A percentile compares a stretch with the other conserved stretches of the same genome.
These are phyloP conservation scores for Siniperca obscura DNA, from an alignment of 2,797 vertebrate species.

Conservation along the genomic window DNA sequence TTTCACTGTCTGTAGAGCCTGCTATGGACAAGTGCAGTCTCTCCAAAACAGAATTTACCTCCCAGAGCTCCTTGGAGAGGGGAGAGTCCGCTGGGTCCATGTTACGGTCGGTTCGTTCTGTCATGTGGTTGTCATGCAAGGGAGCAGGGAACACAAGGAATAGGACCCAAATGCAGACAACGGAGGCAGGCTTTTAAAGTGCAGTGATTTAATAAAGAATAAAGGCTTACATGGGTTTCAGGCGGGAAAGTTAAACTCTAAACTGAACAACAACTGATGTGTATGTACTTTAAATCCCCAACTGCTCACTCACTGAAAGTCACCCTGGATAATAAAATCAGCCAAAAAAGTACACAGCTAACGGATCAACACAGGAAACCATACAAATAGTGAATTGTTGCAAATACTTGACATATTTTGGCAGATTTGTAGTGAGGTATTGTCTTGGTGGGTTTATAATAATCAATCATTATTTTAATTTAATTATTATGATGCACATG, in stretches of 20 bases:
- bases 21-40: too few relatives aligned
- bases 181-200: too few relatives aligned
- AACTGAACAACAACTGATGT: background rate
- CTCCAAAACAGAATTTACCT: too few relatives aligned
- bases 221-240: too few relatives aligned
- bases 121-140: too few relatives aligned
- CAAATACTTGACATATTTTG: background rate
- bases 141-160: too few relatives aligned
- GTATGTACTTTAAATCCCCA: constrained; percentile 3
- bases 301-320: background rate
- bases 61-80: too few relatives aligned
- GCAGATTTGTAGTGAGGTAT: background rate
- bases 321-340: background rate
- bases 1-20: too few relatives aligned
- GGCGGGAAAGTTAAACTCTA: background rate
- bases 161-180: too few relatives aligned
- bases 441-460: background rate
- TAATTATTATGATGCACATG: constrained; percentile 16
- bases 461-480: constrained; percentile 23
- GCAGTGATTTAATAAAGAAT: too few relatives aligned
- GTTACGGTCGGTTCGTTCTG: too few relatives aligned
- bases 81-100: too few relatives aligned
- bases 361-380: background rate
- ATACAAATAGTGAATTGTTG: background rate
- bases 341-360: background rate